Conservation (phyloP, 2,888 invertebrate species). For the Notocelia uddmanniana region DNA sequence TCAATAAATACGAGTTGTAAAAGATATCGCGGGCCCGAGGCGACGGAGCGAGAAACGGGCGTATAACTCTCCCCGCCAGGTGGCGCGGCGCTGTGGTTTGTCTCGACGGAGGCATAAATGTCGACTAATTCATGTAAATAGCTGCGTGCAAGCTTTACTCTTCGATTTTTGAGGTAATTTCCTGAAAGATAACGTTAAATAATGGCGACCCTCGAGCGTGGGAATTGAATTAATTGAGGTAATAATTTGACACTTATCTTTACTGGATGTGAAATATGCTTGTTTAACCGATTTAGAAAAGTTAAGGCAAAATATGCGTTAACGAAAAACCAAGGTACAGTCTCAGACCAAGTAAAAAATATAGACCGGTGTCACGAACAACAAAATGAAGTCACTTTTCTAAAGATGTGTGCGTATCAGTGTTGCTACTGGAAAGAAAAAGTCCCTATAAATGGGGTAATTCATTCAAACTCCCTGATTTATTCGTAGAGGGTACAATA, state of each 20-base stretch:
- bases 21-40: constrained; percentile 58
- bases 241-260: constrained; percentile 40
- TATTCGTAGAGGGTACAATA: too few relatives aligned
- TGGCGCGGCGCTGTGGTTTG: constrained; percentile 75
- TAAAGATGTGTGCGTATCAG: too few relatives aligned
- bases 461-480: too few relatives aligned
- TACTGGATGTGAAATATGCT: constrained; percentile 19
- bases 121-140: constrained; percentile 84
- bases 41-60: constrained; percentile 80
- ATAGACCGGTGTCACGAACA: too few relatives aligned
- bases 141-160: constrained; percentile 60
- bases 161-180: constrained; percentile 65
- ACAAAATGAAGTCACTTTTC: too few relatives aligned
- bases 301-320: not conserved
- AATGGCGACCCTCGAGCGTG: constrained; percentile 45
- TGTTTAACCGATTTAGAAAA: constrained; percentile 11
- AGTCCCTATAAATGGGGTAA: too few relatives aligned
- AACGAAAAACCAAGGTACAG: not conserved
- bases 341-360: too few relatives aligned
- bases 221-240: constrained; percentile 45
- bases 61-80: constrained; percentile 80
- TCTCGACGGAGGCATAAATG: constrained; percentile 81
- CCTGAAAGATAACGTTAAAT: constrained; percentile 45
- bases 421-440: too few relatives aligned
- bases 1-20: constrained; percentile 48